phyloP scores from a whole-genome alignment of 2,797 vertebrate species.

The Mionectes olivaceus region DNA sequence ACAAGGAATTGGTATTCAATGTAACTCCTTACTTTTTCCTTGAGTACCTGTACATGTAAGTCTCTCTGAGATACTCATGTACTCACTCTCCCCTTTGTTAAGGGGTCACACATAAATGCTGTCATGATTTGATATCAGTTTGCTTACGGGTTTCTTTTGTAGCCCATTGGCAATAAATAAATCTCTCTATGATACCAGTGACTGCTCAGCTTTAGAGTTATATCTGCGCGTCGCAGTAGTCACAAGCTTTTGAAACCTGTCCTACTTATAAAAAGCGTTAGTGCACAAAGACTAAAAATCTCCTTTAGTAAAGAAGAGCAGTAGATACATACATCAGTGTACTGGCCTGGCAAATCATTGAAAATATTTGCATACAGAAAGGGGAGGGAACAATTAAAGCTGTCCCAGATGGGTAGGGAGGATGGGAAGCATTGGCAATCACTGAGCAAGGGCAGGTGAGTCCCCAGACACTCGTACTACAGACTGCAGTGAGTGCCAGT shows the following conservation, averaged over 20 bases:
- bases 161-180: neutral
- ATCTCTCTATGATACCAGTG: neutral
- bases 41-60: neutral
- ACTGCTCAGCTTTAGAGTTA: neutral
- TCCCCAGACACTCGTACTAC: neutral
- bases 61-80: neutral
- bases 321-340: neutral
- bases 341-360: neutral
- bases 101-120: neutral
- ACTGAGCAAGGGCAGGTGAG: neutral
- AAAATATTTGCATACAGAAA: neutral
- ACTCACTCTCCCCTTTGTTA: neutral
- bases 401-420: neutral
- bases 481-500: neutral
- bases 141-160: neutral
- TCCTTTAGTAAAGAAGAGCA: neutral
- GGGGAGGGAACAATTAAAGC: neutral
- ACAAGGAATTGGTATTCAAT: neutral
- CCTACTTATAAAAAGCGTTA: neutral
- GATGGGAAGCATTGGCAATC: neutral
- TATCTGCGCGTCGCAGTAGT: neutral
- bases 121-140: neutral
- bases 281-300: neutral
- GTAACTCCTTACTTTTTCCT: neutral
- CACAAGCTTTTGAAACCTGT: neutral